phyloP scores from a whole-genome alignment of 2,113 vertebrate genomes.

The Siniperca knerii region DNA sequence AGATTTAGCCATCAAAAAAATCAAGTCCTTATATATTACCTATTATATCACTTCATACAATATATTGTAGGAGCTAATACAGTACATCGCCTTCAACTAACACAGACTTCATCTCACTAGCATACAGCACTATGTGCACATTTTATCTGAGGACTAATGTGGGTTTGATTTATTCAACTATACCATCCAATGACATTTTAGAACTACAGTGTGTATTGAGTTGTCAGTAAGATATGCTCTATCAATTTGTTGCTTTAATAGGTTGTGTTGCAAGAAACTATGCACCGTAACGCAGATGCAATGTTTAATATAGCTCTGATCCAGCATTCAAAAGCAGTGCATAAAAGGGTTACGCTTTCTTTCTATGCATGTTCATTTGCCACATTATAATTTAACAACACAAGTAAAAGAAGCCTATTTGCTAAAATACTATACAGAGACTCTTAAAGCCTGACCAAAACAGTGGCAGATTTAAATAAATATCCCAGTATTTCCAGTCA shows the following conservation, averaged over 20 bases:
- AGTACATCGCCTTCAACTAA: not conserved
- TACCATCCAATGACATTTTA: not conserved
- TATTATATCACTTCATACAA: too few species aligned
- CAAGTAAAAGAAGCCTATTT: not conserved
- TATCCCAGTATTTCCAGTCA: not conserved
- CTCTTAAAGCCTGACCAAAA: not conserved
- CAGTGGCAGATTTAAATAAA: slow-evolving; percentile 3
- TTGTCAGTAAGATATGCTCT: not conserved
- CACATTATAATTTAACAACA: not conserved
- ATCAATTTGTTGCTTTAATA: not conserved
- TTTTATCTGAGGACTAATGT: not conserved
- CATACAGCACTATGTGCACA: not conserved
- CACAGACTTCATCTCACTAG: not conserved
- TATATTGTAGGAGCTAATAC: not conserved
- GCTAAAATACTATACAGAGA: not conserved
- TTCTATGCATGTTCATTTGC: not conserved
- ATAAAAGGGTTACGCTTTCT: not conserved
- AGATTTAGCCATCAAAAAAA: too few species aligned
- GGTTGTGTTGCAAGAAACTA: not conserved
- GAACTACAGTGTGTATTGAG: not conserved
- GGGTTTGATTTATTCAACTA: not conserved
- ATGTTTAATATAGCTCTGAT: not conserved
- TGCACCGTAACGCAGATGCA: not conserved
- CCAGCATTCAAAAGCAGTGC: not conserved
- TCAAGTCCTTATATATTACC: too few species aligned